A percentile compares a stretch with the other conserved stretches of the same genome.
Conservation (phyloP, 2,888 invertebrate species). For the Thalpophila matura region DNA sequence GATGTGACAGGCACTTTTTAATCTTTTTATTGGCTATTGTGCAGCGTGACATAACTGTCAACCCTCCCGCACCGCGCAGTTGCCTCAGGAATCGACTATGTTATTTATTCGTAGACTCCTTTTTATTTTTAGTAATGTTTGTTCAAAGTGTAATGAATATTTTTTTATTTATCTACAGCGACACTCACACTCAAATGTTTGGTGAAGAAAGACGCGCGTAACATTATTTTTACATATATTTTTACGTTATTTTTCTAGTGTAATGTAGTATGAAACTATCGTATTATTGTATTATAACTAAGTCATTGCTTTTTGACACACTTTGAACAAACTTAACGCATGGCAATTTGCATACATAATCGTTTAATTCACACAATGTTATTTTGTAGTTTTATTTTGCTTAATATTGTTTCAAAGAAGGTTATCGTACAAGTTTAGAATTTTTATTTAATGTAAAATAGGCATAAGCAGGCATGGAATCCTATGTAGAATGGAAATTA, state of each 20-base stretch:
- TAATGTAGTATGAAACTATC: constrained; percentile 14
- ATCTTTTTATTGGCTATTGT: too few relatives aligned
- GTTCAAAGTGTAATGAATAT: constrained; percentile 62
- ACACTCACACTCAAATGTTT: constrained; percentile 69
- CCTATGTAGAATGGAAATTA: too few relatives aligned
- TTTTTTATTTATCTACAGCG: constrained; percentile 74
- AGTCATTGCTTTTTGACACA: constrained; percentile 22
- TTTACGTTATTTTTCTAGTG: neutral
- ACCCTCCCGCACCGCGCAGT: too few relatives aligned
- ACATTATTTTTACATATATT: constrained; percentile 33
- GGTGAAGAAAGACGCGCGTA: constrained; percentile 70
- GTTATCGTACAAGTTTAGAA: too few relatives aligned
- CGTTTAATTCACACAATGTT: too few relatives aligned
- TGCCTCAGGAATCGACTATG: too few relatives aligned
- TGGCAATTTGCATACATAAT: neutral
- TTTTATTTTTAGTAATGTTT: constrained; percentile 50
- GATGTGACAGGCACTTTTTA: too few relatives aligned
- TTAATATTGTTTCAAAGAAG: too few relatives aligned
- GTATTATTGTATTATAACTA: constrained; percentile 12
- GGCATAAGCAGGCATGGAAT: too few relatives aligned
- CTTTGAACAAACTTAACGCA: constrained; percentile 55
- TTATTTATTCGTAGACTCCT: neutral
- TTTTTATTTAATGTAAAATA: too few relatives aligned
- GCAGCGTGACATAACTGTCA: too few relatives aligned
- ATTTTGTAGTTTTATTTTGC: too few relatives aligned